These are phyloP conservation scores for Cataglyphis livida DNA, from an alignment of 2,888 invertebrate species.

Conservation along the genomic window DNA sequence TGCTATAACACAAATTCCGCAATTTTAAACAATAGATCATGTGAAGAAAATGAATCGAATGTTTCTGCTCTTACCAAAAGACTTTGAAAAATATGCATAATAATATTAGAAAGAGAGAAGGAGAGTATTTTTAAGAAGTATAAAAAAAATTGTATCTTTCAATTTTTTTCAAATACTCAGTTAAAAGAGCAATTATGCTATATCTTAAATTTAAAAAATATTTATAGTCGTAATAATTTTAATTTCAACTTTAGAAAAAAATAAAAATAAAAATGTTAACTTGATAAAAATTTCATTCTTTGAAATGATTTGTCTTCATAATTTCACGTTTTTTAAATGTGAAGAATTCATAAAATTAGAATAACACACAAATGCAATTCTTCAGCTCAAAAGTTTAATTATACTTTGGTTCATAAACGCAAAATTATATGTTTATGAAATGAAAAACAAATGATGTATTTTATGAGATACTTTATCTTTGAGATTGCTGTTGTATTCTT, in stretches of 20 bases:
- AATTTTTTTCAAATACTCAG: not conserved
- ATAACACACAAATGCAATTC: not conserved
- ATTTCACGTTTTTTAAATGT: not conserved
- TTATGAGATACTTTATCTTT: not conserved
- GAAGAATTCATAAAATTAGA: not conserved
- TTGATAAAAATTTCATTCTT: not conserved
- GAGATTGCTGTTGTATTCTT: conserved; percentile 25
- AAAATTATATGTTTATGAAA: not conserved
- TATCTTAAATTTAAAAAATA: not conserved
- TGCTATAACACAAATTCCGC: conserved; percentile 19
- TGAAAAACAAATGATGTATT: not conserved
- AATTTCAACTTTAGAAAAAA: not conserved
- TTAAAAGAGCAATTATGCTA: not conserved
- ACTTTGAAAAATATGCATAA: conserved; percentile 1
- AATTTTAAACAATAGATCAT: conserved; percentile 25
- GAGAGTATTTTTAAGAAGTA: not conserved
- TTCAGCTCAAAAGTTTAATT: not conserved
- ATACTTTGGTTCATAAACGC: not conserved
- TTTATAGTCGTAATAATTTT: not conserved
- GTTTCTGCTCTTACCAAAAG: not conserved
- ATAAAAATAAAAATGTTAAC: no score
- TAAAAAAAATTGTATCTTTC: not conserved
- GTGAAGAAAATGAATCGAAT: conserved; percentile 4
- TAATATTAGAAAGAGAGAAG: not conserved
- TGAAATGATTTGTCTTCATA: not conserved